phyloP scores from a whole-genome alignment of 2,888 invertebrate genomes.

The Agonum fuliginosum region DNA sequence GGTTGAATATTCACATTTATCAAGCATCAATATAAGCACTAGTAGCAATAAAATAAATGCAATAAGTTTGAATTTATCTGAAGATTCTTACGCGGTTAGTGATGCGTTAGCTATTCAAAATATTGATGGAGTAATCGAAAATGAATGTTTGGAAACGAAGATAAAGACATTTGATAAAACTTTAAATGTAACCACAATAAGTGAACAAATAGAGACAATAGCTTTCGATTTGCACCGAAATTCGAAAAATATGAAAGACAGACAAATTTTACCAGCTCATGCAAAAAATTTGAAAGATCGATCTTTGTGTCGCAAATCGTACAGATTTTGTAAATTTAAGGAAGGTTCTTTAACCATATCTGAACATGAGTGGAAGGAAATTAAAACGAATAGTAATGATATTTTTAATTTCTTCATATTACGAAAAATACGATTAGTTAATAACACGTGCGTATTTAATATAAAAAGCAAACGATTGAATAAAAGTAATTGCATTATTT shows the following conservation, averaged over 20 bases:
- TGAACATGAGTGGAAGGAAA: neutral
- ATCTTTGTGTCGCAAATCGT: neutral
- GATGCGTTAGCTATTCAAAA: too few species aligned
- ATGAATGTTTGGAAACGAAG: too few species aligned
- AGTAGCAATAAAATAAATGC: too few species aligned
- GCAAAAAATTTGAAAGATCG: neutral
- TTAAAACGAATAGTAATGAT: neutral
- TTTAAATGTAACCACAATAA: slow-evolving; percentile 1
- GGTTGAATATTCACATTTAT: neutral
- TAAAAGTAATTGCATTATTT: neutral
- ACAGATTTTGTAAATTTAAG: slow-evolving; percentile 5
- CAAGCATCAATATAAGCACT: too few species aligned
- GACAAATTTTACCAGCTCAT: neutral
- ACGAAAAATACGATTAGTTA: neutral
- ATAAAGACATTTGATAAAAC: neutral
- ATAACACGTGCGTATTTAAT: neutral
- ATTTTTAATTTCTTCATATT: neutral
- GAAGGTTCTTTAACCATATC: neutral
- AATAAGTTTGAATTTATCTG: too few species aligned
- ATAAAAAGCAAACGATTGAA: slow-evolving; percentile 3
- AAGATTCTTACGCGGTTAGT: too few species aligned
- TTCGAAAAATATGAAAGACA: neutral
- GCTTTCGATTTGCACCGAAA: neutral
- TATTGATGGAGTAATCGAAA: too few species aligned
- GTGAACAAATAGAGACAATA: neutral